Evolutionary conservation across 2,113 vertebrate genomes (phyloP), one percentile per base, ranked within the genome.

Genomic region (Bubo bubo): DNA sequence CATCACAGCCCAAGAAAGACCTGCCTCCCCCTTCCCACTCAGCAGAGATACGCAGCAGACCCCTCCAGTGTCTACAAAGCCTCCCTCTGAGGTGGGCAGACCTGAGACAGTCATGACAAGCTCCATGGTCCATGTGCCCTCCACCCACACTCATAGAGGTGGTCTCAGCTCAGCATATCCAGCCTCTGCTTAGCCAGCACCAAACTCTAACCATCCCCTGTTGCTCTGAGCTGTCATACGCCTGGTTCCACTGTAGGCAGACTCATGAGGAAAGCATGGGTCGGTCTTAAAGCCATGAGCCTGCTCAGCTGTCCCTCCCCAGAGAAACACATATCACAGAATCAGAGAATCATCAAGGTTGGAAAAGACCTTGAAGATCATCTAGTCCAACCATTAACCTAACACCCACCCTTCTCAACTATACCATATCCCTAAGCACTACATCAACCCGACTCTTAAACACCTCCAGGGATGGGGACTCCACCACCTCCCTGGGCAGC

Each of bases 1-100:
- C 0, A 0, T 50, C 26, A 59, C 0, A 0, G 26, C 22, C 28
- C 49, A 75, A 79, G 66, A 2, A 50, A 59, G 27, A 75, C 6
- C 5, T 90, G 55, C 7, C 24, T 85, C 37, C 17, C 4, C 4
- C 2, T 79, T 83, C 39, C 34, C 34, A 35, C 53, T 76, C 53
- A 85, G 19, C 18, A 63, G 50, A 77, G 19, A 28, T 58, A 5
- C 10, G 11, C 34, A 50, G 43, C 43, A 18, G 43, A 45, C 11
- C 12, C 34, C 32, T 86, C 13, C 35, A 39, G 14, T n/a, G 21
- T 35, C 55, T 53, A 71, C 50, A 85, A 70, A 88, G 32, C 27
- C 68, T 34, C 3, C 22, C 14, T 1, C 3, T 4, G 8, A 87
- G 45, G 6, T 27, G 17, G 23, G 19, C 21, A 80, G 41, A 59